Evolutionary conservation across 2,888 invertebrate genomes (phyloP), one percentile per base, ranked within the genome.

Genomic region (Tolmerus cingulatus): DNA sequence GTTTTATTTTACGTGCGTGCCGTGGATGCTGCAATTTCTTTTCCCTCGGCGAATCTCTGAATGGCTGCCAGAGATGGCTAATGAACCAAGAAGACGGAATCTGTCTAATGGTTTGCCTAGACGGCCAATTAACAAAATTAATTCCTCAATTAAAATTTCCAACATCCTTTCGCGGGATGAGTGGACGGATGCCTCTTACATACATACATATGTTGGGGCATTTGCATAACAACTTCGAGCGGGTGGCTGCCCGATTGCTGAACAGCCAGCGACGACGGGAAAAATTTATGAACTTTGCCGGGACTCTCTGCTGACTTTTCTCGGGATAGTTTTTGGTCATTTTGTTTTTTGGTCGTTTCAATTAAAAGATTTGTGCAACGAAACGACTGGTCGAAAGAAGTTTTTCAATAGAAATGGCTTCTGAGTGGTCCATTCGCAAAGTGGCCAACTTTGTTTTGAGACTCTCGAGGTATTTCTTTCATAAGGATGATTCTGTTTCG

Each of bases 111-210:
- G 40, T 57, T 78, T 66, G 86, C 86, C 86, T 86, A 86, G 86
- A 86, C 86, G 78, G 37, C 51, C 78, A 86, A 86, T 86, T 78
- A 86, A 86, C 57, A 66, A 79, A 66, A 86, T 79, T 78, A 86
- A 86, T 86, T 86, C 77, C 51, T 76, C 77, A 86, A 86, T 86
- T 86, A 86, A 85, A 66, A 74, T 74, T 74, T 30, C 55, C 79
- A 37, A 66, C 66, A 40, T 86, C 74, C 74, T 76, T 86, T 74
- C 8, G 81, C 16, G 51, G 81, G 40, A 55, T 81, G 55, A 30
- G 51, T 81, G 46, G 81, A 46, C 78, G 66, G 66, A 66, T 66
- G 66, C 66, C 27, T 66, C 66, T 27, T 76, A 74, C 66, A 16
- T 57, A 66, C 66, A 14, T 76, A 74, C 66, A 16, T 57, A 66